These are phyloP conservation scores for Erpornis zantholeuca DNA, from an alignment of 2,113 vertebrate genomes.

Conservation along the genomic window DNA sequence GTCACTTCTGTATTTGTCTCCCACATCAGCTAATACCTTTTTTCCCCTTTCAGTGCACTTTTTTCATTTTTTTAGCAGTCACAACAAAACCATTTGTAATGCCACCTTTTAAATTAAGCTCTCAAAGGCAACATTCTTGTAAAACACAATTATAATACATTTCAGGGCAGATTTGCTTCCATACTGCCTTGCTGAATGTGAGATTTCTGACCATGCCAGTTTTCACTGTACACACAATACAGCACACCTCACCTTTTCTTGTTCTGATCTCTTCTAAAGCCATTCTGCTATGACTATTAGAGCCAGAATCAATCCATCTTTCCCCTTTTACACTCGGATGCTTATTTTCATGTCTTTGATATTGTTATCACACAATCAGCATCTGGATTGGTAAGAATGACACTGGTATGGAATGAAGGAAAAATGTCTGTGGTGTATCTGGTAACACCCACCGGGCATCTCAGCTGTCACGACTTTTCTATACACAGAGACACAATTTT, in stretches of 20 bases:
- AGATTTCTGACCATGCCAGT: background rate
- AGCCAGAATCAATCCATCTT: background rate
- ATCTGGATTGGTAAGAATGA: background rate
- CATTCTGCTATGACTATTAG: background rate
- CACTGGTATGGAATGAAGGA: fast-evolving
- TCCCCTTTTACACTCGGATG: background rate
- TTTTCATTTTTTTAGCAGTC: background rate
- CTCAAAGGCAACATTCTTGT: background rate
- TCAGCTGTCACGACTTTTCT: background rate
- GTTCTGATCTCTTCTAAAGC: background rate
- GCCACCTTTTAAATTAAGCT: background rate
- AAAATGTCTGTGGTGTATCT: background rate
- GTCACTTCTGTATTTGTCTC: background rate
- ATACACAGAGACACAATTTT: background rate
- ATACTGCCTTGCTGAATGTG: background rate
- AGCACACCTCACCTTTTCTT: background rate
- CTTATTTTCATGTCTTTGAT: background rate
- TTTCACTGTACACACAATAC: background rate
- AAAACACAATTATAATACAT: background rate
- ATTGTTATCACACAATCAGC: background rate
- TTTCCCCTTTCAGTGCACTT: background rate
- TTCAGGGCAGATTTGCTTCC: background rate
- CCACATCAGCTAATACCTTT: background rate
- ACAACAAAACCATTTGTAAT: background rate
- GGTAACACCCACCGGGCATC: background rate